Percentiles rank a stretch among this genome's conserved stretches.
phyloP scores from a whole-genome alignment of 2,888 invertebrate genomes.

The Oscheius onirici region DNA sequence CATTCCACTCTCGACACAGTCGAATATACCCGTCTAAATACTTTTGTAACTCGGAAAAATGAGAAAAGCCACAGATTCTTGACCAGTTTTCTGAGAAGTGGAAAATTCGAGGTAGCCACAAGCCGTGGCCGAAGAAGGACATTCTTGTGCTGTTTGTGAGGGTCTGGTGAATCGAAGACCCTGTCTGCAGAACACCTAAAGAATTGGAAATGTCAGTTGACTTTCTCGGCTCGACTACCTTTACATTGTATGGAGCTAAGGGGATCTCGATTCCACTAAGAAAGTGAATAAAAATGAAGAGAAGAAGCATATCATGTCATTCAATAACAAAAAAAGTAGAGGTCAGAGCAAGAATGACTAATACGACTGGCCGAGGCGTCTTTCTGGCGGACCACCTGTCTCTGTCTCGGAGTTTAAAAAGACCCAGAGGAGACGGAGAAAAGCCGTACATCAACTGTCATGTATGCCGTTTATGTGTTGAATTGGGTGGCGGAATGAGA shows the following conservation, averaged over 20 bases:
- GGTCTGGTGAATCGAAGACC: conserved; percentile 43
- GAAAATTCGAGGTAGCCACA: conserved; percentile 53
- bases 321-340: background rate
- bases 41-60: background rate
- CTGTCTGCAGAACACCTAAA: conserved; percentile 54
- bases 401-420: conserved; percentile 22
- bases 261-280: conserved; percentile 25
- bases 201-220: background rate
- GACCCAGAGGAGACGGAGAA: background rate
- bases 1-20: conserved; percentile 55
- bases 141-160: conserved; percentile 47
- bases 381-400: conserved; percentile 12
- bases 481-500: too few relatives aligned
- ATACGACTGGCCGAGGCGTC: conserved; percentile 21
- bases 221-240: conserved; percentile 31
- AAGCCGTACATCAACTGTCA: conserved; percentile 16
- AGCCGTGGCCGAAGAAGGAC: conserved; percentile 51
- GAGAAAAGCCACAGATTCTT: conserved; percentile 16
- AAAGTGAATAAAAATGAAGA: background rate
- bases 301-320: background rate
- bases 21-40: conserved; percentile 45
- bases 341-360: conserved; percentile 19
- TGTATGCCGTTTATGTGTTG: background rate
- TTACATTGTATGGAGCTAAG: conserved; percentile 57
- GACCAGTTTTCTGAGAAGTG: conserved; percentile 27